Evolutionary conservation across 2,797 vertebrate species (phyloP), one percentile per base, ranked within the genome.

Genomic region (Lates japonicus): DNA sequence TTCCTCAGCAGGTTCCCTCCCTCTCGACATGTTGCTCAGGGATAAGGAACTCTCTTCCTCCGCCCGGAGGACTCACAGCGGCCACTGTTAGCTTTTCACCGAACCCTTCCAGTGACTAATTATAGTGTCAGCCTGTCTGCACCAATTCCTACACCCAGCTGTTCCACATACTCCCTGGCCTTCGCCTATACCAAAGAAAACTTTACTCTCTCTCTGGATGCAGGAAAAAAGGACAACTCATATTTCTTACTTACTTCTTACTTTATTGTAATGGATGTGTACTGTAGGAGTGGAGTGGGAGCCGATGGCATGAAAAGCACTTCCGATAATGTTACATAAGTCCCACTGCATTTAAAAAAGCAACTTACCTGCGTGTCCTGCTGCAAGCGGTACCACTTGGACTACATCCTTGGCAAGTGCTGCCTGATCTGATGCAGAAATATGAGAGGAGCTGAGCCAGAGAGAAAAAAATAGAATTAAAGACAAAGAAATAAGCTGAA

Each of bases 1-100:
- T 90, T 92, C 89, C 84, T 87, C 83, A 51, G 72, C 74, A 86
- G 72, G 81, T 87, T 83, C 57, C 74, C 74, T 86, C 84, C 71
- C 80, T 87, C 71, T 73, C 66, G 72, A 83, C 76, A 72, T 80
- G 81, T 80, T 78, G 29, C 67, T 84, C 62, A 41, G 62, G 84
- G 71, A 86, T 80, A 71, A 91, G 85, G 65, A 86, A 74, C 65
- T 74, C 78, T 84, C 69, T 73, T 78, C 64, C 68, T 78, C 65
- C 72, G 66, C 41, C 48, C 63, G 31, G 76, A 87, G 67, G 67
- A 85, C 84, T 77, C 78, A 48, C 74, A 80, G 80, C 54, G 5
- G 70, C 41, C 76, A 62, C 85, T 78, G 65, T 83, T 81, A 61
- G 64, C 68, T 79, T 78, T 87, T 59, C 66, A 73, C 20, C 0